phyloP scores from a whole-genome alignment of 2,888 invertebrate genomes.

The Drosophila limbata region DNA sequence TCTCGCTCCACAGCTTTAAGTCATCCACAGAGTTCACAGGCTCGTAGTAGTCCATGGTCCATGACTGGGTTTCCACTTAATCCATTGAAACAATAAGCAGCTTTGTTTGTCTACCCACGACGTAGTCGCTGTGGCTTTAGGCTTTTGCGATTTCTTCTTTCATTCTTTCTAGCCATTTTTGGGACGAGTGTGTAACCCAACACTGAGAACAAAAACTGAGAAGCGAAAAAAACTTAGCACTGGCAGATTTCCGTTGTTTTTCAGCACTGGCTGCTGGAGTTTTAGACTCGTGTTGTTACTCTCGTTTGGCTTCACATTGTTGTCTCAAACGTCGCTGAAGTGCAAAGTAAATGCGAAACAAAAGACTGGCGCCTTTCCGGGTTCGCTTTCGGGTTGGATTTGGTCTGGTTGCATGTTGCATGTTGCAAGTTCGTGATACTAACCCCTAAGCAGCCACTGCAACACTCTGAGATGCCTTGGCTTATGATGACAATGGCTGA shows the following conservation, averaged over 20 bases:
- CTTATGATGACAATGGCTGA: conserved; percentile 70
- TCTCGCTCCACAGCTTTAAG: neutral
- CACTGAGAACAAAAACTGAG: conserved; percentile 21
- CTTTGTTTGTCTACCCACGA: conserved; percentile 71
- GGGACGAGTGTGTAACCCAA: conserved; percentile 36
- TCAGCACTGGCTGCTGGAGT: conserved; percentile 33
- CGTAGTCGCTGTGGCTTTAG: conserved; percentile 33
- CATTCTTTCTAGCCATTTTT: conserved; percentile 16
- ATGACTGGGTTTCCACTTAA: conserved; percentile 61
- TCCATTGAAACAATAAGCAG: conserved; percentile 82
- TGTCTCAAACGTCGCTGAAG: conserved; percentile 68
- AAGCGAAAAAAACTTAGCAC: conserved; percentile 7
- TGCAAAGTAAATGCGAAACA: conserved; percentile 78
- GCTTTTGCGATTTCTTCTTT: conserved; percentile 19
- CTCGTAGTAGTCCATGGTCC: conserved; percentile 14
- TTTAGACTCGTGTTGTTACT: conserved; percentile 34
- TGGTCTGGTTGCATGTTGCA: conserved; percentile 12
- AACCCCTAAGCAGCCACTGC: conserved; percentile 44
- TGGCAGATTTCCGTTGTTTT: conserved; percentile 47
- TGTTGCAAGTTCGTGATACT: conserved; percentile 41
- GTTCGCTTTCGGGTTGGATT: conserved; percentile 33
- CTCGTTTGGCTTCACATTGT: conserved; percentile 50
- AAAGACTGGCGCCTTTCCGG: conserved; percentile 64
- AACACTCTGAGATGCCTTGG: conserved; percentile 24
- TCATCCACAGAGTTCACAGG: conserved; percentile 3